These are phyloP conservation scores for Centruroides sculpturatus DNA, from an alignment of 1,140 invertebrate genomes.

Conservation along the genomic window DNA sequence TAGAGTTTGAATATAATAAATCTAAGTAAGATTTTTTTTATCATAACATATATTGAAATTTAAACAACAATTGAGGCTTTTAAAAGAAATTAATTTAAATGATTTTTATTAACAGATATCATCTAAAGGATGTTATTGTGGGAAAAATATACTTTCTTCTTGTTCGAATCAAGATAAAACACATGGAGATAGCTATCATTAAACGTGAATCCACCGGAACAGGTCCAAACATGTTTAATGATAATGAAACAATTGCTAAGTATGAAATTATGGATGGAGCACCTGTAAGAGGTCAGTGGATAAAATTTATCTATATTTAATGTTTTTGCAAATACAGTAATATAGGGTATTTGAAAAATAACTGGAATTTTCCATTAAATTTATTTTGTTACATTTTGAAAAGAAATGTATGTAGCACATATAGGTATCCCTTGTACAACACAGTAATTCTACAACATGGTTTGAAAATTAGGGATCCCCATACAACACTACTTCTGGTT, in stretches of 20 bases:
- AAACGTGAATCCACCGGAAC: conserved; percentile 95
- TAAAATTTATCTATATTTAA: too few species aligned
- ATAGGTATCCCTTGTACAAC: too few species aligned
- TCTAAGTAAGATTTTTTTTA: conserved; percentile 55
- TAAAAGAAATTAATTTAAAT: conserved; percentile 79
- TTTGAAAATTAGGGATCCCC: too few species aligned
- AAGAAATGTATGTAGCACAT: too few species aligned
- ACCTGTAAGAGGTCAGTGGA: conserved; percentile 57
- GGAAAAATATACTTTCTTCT: conserved; percentile 99
- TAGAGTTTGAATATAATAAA: conserved; percentile 99
- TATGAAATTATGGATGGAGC: conserved; percentile 99
- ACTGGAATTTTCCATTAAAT: too few species aligned
- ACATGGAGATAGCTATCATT: conserved; percentile 99
- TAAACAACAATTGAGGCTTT: too few species aligned
- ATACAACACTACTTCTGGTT: too few species aligned
- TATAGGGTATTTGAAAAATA: too few species aligned
- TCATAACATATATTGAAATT: not conserved
- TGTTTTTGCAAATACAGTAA: too few species aligned
- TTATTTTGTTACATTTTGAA: too few species aligned
- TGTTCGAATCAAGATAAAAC: conserved; percentile 94
- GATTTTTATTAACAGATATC: conserved; percentile 60
- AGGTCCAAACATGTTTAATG: conserved; percentile 89
- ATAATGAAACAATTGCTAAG: conserved; percentile 98
- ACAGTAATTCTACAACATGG: too few species aligned
- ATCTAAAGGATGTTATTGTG: conserved; percentile 98